Evolutionary conservation across 2,888 invertebrate genomes (phyloP).

Genomic region (Drosophila anomalata): DNA sequence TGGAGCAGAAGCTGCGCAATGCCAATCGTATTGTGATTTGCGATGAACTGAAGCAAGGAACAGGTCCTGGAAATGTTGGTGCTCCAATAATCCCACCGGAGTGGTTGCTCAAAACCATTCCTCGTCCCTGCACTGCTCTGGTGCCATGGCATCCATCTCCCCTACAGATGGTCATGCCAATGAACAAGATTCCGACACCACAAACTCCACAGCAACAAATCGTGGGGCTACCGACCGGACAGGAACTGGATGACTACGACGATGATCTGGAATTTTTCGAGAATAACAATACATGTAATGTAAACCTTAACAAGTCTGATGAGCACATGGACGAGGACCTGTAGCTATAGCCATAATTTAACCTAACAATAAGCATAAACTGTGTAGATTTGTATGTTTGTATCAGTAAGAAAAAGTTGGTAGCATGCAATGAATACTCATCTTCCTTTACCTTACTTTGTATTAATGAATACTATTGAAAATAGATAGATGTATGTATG

Average conservation of each 20-base stretch:
- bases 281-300: constrained; percentile 83
- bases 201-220: constrained; percentile 1
- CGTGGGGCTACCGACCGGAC: constrained; percentile 1
- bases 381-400: constrained; percentile 29
- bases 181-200: constrained; percentile 17
- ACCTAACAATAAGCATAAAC: constrained; percentile 17
- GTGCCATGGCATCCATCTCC: constrained; percentile 92
- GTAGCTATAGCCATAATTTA: constrained; percentile 47
- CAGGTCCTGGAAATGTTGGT: constrained; percentile 73
- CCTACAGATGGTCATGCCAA: constrained; percentile 67
- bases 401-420: constrained; percentile 15
- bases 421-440: constrained; percentile 36
- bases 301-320: constrained; percentile 83
- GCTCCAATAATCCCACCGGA: constrained; percentile 87
- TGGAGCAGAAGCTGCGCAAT: constrained; percentile 82
- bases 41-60: constrained; percentile 89
- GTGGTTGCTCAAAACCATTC: constrained; percentile 85
- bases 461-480: constrained; percentile 31
- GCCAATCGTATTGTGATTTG: constrained; percentile 87
- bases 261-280: constrained; percentile 77
- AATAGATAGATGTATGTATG: constrained; percentile 43
- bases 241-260: constrained; percentile 72
- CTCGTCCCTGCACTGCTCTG: constrained; percentile 90
- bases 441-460: constrained; percentile 30
- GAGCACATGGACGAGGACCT: constrained; percentile 82